Conservation (phyloP, 2,888 invertebrate species). For the Chrysolina americana region DNA sequence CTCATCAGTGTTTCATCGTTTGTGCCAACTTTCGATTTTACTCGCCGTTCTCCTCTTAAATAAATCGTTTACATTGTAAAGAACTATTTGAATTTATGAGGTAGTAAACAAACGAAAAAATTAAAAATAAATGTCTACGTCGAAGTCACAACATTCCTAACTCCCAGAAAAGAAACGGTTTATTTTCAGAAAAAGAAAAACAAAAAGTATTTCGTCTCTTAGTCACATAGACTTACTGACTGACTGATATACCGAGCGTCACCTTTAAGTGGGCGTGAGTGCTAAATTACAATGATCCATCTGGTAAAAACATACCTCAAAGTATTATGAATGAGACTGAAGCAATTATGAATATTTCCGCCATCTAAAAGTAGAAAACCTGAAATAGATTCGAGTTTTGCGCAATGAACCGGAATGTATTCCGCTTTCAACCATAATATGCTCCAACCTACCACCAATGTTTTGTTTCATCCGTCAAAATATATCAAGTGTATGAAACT, state of each 20-base stretch:
- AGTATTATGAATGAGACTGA: conserved; percentile 36
- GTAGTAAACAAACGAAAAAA: conserved; percentile 19
- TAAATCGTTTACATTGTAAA: conserved; percentile 14
- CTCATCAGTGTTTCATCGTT: background rate
- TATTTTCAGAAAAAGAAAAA: conserved; percentile 18
- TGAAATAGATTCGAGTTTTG: background rate
- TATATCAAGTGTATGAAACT: no score
- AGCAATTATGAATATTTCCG: conserved; percentile 35
- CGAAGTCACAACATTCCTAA: conserved; percentile 11
- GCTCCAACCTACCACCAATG: no score
- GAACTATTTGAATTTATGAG: conserved; percentile 6
- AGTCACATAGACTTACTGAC: conserved; percentile 9
- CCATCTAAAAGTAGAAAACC: conserved; percentile 34
- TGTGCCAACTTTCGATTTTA: conserved; percentile 28
- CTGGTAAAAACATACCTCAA: conserved; percentile 18
- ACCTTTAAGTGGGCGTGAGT: background rate
- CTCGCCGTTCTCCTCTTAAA: conserved; percentile 14
- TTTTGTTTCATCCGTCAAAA: no score
- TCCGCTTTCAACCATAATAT: background rate
- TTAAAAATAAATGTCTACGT: conserved; percentile 13
- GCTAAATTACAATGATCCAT: background rate
- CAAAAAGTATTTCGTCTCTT: conserved; percentile 6
- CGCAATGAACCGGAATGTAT: background rate
- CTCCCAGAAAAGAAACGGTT: conserved; percentile 12
- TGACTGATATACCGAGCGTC: background rate